These are phyloP conservation scores for Drosophila nr. medialis DNA, from an alignment of 2,888 invertebrate species.

Conservation along the genomic window DNA sequence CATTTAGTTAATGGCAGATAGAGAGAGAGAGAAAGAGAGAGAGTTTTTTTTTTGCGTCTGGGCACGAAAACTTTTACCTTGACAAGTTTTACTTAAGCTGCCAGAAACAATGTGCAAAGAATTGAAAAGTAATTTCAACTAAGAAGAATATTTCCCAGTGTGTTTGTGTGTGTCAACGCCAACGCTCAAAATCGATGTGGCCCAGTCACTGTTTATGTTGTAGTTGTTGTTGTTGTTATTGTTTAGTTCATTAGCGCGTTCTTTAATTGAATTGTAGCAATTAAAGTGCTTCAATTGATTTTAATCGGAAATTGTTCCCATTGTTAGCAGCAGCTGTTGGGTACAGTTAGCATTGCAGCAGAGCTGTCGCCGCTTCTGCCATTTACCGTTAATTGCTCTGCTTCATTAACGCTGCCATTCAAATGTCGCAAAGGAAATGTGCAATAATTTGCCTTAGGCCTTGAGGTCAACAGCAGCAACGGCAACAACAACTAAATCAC, in stretches of 20 bases:
- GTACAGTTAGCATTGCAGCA: constrained; percentile 58
- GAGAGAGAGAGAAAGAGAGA: not conserved
- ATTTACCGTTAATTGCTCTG: constrained; percentile 57
- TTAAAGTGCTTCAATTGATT: constrained; percentile 82
- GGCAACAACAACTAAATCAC: constrained; percentile 10
- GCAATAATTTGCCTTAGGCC: constrained; percentile 69
- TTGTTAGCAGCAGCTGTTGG: constrained; percentile 61
- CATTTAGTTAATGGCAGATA: constrained; percentile 30
- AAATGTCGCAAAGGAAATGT: constrained; percentile 70
- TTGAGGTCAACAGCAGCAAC: constrained; percentile 51
- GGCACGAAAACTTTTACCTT: constrained; percentile 45
- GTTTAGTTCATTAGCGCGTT: constrained; percentile 67
- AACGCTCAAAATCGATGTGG: constrained; percentile 49
- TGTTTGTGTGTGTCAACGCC: constrained; percentile 18
- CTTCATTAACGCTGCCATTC: constrained; percentile 75
- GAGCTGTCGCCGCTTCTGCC: constrained; percentile 20
- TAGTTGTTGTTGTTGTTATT: constrained; percentile 18
- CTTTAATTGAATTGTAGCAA: constrained; percentile 81
- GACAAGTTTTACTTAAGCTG: constrained; percentile 60
- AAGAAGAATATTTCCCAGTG: constrained; percentile 28
- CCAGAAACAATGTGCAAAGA: constrained; percentile 59
- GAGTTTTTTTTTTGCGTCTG: constrained; percentile 7
- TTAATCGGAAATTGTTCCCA: constrained; percentile 79
- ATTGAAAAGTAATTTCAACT: constrained; percentile 60
- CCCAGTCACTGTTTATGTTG: constrained; percentile 34